Percentiles rank a stretch among this genome's conserved stretches.
Conservation (phyloP, 2,888 invertebrate species). For the Callimorpha dominula region DNA sequence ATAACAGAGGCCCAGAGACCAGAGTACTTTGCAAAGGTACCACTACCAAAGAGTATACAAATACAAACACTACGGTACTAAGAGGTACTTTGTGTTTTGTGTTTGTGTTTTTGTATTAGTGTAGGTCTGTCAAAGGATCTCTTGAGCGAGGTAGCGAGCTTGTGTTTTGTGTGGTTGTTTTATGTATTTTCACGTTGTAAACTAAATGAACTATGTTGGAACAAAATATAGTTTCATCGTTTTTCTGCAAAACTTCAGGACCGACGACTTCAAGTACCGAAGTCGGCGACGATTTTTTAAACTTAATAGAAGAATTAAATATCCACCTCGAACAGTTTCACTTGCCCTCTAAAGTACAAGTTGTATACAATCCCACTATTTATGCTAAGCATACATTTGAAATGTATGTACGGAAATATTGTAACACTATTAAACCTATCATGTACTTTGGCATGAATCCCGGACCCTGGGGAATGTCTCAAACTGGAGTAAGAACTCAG, state of each 20-base stretch:
- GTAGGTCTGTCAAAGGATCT: neutral
- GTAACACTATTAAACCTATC: slow-evolving; percentile 89
- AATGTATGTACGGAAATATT: slow-evolving; percentile 91
- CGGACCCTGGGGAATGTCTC: slow-evolving; percentile 98
- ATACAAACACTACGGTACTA: too few species aligned
- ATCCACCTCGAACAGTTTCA: slow-evolving; percentile 75
- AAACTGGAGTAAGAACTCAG: slow-evolving; percentile 91
- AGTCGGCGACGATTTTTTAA: slow-evolving; percentile 66
- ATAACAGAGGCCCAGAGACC: too few species aligned
- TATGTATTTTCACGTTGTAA: neutral
- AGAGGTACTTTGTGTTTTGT: too few species aligned
- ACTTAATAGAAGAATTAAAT: slow-evolving; percentile 75
- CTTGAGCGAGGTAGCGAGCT: neutral
- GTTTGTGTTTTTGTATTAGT: too few species aligned
- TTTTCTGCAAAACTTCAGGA: slow-evolving; percentile 54
- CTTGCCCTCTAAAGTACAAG: slow-evolving; percentile 87
- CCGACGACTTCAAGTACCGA: slow-evolving; percentile 20
- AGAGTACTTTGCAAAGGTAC: too few species aligned
- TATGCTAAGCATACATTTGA: slow-evolving; percentile 94
- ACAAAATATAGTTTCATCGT: slow-evolving; percentile 69
- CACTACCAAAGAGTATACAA: too few species aligned
- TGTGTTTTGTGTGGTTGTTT: neutral
- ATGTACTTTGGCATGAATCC: slow-evolving; percentile 98
- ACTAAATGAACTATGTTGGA: slow-evolving; percentile 48
- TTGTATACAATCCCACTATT: slow-evolving; percentile 94